phyloP scores from a whole-genome alignment of 2,888 invertebrate genomes.

The Molorchus minor region DNA sequence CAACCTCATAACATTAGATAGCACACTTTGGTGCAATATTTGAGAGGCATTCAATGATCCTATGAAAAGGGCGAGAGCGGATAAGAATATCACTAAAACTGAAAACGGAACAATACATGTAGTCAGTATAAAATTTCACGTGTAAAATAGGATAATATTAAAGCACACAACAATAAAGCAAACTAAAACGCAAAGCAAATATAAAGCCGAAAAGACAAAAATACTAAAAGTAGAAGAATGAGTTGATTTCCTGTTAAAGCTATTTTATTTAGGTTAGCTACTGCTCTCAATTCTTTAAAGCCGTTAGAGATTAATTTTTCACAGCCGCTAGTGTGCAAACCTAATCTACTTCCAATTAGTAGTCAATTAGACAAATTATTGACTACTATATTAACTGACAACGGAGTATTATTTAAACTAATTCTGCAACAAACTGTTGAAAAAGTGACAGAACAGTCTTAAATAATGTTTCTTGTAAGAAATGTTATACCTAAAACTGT shows the following conservation, averaged over 20 bases:
- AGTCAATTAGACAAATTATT: too few species aligned
- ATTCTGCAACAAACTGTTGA: too few species aligned
- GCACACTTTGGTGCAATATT: constrained; percentile 72
- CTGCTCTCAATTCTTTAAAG: constrained; percentile 6
- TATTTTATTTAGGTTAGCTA: constrained; percentile 12
- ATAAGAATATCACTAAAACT: constrained; percentile 74
- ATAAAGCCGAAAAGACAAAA: constrained; percentile 21
- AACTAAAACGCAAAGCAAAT: constrained; percentile 14
- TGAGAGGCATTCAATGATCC: constrained; percentile 72
- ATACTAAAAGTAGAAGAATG: constrained; percentile 14
- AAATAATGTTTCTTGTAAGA: too few species aligned
- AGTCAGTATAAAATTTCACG: constrained; percentile 6
- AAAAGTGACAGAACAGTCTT: too few species aligned
- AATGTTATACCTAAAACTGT: too few species aligned
- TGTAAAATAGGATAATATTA: constrained; percentile 18
- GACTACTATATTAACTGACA: too few species aligned
- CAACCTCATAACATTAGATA: constrained; percentile 72
- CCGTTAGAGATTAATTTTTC: too few species aligned
- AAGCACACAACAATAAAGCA: constrained; percentile 18
- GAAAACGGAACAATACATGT: constrained; percentile 47
- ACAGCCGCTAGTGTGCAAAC: too few species aligned
- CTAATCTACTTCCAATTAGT: too few species aligned
- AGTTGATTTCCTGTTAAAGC: constrained; percentile 30
- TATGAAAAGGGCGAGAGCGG: constrained; percentile 73
- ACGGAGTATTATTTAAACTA: too few species aligned